Conservation (phyloP, 2,888 invertebrate genomes). For the Drepana falcataria region DNA sequence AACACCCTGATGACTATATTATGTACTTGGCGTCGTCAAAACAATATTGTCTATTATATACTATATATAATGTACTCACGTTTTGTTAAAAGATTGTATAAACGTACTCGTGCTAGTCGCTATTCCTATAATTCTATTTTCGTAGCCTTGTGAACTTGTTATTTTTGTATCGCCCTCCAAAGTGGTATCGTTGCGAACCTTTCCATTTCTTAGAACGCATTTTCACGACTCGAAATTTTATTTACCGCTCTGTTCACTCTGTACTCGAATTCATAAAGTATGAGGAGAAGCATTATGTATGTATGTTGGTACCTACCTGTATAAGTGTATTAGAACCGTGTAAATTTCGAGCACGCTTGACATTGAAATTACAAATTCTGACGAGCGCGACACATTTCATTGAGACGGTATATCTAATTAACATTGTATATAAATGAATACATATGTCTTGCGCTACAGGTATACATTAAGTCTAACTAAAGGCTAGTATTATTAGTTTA, state of each 20-base stretch:
- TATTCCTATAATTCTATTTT: constrained; percentile 22
- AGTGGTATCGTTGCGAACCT: constrained; percentile 15
- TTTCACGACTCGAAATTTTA: not conserved
- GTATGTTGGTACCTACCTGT: not conserved
- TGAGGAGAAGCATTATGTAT: not conserved
- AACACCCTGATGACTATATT: not conserved
- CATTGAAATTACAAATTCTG: not conserved
- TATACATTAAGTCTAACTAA: no score
- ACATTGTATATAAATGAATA: no score
- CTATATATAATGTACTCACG: not conserved
- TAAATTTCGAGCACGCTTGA: not conserved
- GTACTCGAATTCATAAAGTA: constrained; percentile 1
- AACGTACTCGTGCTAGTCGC: constrained; percentile 10
- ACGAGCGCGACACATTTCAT: no score
- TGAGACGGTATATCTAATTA: no score
- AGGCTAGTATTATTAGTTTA: no score
- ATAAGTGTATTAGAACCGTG: no score
- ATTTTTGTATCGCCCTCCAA: constrained; percentile 20
- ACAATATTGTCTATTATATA: not conserved
- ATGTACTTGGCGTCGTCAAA: not conserved
- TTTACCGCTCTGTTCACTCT: not conserved
- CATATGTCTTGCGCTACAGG: no score
- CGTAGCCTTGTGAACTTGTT: constrained; percentile 18
- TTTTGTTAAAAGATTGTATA: not conserved
- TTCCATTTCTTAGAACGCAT: constrained; percentile 1